Percentiles rank a stretch among this genome's conserved stretches.
Evolutionary conservation across 2,113 vertebrate genomes (phyloP).

Genomic region (Rhineura floridana): DNA sequence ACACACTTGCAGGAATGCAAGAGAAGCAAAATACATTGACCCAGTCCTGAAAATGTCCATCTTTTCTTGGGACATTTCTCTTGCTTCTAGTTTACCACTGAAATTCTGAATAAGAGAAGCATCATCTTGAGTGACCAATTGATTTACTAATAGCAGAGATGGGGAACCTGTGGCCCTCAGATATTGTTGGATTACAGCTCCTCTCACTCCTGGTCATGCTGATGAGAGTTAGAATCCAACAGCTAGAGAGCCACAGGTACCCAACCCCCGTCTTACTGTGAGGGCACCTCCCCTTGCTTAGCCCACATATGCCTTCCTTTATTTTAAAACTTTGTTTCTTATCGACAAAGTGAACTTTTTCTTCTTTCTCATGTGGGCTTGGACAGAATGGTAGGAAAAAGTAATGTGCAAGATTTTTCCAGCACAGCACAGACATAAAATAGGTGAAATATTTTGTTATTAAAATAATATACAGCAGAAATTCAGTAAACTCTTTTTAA

Average conservation of each 20-base stretch:
- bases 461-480: not conserved
- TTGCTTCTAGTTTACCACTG: not conserved
- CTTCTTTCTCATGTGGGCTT: not conserved
- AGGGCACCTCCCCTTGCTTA: not conserved
- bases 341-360: not conserved
- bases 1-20: not conserved
- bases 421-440: not conserved
- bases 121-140: not conserved
- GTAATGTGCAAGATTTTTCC: not conserved
- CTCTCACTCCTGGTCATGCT: too few species aligned
- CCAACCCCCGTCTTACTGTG: too few species aligned
- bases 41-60: not conserved
- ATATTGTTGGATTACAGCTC: too few species aligned
- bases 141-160: not conserved
- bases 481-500: not conserved
- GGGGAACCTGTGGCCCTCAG: too few species aligned
- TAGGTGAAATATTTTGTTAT: not conserved
- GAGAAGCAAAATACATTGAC: not conserved
- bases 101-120: not conserved
- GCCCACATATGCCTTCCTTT: not conserved
- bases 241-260: too few species aligned
- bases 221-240: too few species aligned
- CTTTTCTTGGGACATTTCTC: not conserved
- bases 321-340: not conserved
- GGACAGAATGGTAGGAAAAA: not conserved